These are phyloP conservation scores for Metalampra italica DNA, from an alignment of 2,888 invertebrate genomes.

Conservation along the genomic window DNA sequence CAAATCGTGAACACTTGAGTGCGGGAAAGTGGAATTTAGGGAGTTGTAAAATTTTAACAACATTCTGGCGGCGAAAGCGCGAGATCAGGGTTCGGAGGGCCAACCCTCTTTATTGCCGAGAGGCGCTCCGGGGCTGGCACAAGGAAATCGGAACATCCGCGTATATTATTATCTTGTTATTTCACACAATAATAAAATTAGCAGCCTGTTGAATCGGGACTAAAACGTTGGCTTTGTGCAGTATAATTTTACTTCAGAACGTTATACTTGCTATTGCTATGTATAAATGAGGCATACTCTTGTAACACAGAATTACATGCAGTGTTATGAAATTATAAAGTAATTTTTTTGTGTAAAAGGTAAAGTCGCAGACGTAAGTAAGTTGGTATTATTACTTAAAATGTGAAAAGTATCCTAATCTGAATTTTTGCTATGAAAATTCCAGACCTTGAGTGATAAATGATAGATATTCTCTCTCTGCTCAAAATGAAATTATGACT, in stretches of 20 bases:
- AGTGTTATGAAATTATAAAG: too few species aligned
- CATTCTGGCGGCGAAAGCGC: constrained; percentile 24
- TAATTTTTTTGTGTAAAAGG: too few species aligned
- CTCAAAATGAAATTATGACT: too few species aligned
- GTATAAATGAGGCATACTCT: too few species aligned
- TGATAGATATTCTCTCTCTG: too few species aligned
- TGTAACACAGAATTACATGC: too few species aligned
- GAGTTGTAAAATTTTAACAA: constrained; percentile 55
- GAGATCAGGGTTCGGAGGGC: constrained; percentile 28
- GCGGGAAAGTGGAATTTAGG: constrained; percentile 28
- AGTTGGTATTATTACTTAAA: constrained; percentile 27
- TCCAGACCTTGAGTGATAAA: too few species aligned
- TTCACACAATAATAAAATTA: constrained; percentile 32
- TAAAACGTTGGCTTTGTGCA: background rate
- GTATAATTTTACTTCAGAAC: too few species aligned
- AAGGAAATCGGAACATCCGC: constrained; percentile 35
- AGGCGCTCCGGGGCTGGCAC: constrained; percentile 16
- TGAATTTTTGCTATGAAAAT: too few species aligned
- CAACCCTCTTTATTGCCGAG: constrained; percentile 30
- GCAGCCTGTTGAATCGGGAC: constrained; percentile 26
- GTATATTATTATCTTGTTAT: constrained; percentile 44
- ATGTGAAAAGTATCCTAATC: constrained; percentile 33
- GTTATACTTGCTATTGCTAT: too few species aligned
- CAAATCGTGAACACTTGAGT: constrained; percentile 18
- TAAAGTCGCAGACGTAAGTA: too few species aligned